Base-by-base conservation (phyloP, 2,888 invertebrate genomes). In the Dryocosmus kuriphilus region DNA sequence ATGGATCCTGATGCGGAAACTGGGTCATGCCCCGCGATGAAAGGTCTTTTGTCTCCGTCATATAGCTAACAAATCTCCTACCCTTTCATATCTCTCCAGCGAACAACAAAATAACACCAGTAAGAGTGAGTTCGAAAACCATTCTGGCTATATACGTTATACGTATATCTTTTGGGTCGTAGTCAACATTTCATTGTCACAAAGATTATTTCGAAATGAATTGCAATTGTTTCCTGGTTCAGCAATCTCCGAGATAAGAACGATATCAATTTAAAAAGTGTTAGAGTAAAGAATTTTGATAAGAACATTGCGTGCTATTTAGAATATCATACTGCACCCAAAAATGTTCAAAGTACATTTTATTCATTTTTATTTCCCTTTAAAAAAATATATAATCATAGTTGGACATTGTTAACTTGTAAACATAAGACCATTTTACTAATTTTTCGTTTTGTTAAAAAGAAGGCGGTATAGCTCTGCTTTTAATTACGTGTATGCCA, bases 11-110 rank as follows among this genome's bases (percentile, higher is more conserved):
- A 55, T 35, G 67, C 41, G 67, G 38, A 77, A 82, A 82, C 67
- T 82, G 75, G 82, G 81, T 79, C 79, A 79, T 78, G 16, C 19
- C 75, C 51, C 77, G 75, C 78, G 77, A 80, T 79, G 82, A 80
- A 82, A 80, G 75, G 60, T 81, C 81, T 81, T 81, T 82, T 81
- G 81, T 81, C 81, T 80, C 76, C 77, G 78, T 81, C 76, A 75
- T 74, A 78, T 75, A 80, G 79, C 78, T 79, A 78, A 79, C 81
- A 79, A 83, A 83, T 83, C 78, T 81, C 73, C 75, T 63, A 65
- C 60, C 76, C 75, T 75, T 75, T 79, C 79, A 67, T 79, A 77
- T 77, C 77, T 79, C 71, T 77, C 77, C 77, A 76, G 78, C 74
- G 79, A 82, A 81, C 81, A 81, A 77, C 77, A 63, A 78, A 71